Base-by-base conservation (phyloP, 2,797 vertebrate genomes). In the Squalus acanthias region DNA sequence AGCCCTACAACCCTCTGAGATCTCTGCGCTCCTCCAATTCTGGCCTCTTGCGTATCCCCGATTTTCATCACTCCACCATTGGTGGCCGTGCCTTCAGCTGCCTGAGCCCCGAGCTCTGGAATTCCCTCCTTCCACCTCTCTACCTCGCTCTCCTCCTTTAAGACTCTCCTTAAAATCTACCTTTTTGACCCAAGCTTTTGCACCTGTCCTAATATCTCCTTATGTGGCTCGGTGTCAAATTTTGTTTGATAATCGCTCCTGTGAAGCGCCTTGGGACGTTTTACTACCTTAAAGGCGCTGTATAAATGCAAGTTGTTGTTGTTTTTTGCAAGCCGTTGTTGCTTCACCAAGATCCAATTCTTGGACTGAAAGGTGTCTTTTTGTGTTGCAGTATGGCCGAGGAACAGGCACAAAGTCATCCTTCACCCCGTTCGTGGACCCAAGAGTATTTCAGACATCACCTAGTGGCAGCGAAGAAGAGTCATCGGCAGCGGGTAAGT, bases 401-500 rank as follows among this genome's bases (percentile, higher is more conserved):
- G 98, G 98, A 96, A 98, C 98, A 63, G 98, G 98, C 97, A 99
- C 99, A 97, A 99, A 99, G 98, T 98, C 99, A 89, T 99, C 99
- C 97, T 99, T 99, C 97, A 99, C 99, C 0, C 99, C 99, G 0
- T 99, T 99, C 96, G 99, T 99, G 96, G 99, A 99, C 97, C 99
- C 99, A 29, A 98, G 99, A 97, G 99, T 99, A 29, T 99, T 99
- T 97, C 99, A 99, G 97, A 99, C 99, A 0, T 99, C 99, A 0
- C 99, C 99, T n/a, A 99, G 99, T 0, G 99, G 99, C 96, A 98
- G 98, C 94, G 98, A 98, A 0, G 98, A 98, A 88, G 98, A 98
- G 33, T 98, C 98, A 96, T 98, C 98, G 0, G 98, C 99, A 95
- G 98, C 98, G 72, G 99, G 99, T 99, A 96, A 96, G 96, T 24